Evolutionary conservation across 92 coral and sea anemone genomes (phyloP).

Genomic region (Anthopleura xanthogrammica): DNA sequence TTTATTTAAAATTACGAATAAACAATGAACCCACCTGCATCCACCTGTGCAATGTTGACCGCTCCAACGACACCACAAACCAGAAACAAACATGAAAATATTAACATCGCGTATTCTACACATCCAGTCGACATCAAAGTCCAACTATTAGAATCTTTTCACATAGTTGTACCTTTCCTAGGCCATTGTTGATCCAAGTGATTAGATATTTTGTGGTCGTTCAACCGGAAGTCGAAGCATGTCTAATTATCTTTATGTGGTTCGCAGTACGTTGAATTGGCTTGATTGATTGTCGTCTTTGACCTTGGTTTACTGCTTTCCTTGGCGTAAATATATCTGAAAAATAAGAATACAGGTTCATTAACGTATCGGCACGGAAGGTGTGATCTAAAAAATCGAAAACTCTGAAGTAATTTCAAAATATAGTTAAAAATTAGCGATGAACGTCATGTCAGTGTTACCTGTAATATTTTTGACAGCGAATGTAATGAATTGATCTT

Average conservation of each 20-base stretch:
- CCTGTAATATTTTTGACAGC: not conserved
- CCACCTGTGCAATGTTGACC: conserved; percentile 1
- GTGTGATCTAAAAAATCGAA: not conserved
- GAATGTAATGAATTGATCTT: not conserved
- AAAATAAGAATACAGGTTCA: too few relatives aligned
- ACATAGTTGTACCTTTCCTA: not conserved
- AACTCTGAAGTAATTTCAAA: not conserved
- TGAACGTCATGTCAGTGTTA: not conserved
- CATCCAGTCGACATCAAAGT: not conserved
- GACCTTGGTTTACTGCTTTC: too few relatives aligned
- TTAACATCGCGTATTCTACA: not conserved
- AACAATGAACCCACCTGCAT: conserved; percentile 21
- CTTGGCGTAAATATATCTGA: too few relatives aligned
- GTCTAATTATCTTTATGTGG: too few relatives aligned
- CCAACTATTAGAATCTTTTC: not conserved
- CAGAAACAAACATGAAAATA: not conserved
- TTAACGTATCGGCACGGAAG: too few relatives aligned
- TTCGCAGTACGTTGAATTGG: too few relatives aligned
- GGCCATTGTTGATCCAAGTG: too few relatives aligned
- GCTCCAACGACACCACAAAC: not conserved
- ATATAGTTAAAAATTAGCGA: not conserved
- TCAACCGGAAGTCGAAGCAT: too few relatives aligned
- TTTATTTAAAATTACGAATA: not conserved
- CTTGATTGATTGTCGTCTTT: too few relatives aligned
- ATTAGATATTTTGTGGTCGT: too few relatives aligned